These are phyloP conservation scores for Poeciliopsis presidionis DNA, from an alignment of 2,797 vertebrate species.

Conservation along the genomic window DNA sequence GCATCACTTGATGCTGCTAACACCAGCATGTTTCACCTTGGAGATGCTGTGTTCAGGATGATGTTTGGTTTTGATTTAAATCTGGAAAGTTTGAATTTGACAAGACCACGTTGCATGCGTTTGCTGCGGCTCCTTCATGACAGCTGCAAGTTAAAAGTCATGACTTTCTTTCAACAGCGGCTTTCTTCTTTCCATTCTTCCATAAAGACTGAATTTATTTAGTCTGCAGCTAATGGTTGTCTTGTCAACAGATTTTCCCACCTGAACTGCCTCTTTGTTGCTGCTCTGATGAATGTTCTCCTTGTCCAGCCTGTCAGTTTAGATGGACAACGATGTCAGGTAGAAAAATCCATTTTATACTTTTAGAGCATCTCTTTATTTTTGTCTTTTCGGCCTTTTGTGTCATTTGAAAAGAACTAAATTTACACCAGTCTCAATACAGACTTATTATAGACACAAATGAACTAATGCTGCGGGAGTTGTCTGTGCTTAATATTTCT, in stretches of 20 bases:
- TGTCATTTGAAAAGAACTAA: not conserved
- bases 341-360: not conserved
- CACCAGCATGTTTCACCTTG: not conserved
- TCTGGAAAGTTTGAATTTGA: not conserved
- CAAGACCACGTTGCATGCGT: not conserved
- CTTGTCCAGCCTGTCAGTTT: not conserved
- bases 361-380: not conserved
- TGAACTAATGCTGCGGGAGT: not conserved
- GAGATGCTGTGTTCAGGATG: not conserved
- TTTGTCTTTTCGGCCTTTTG: not conserved
- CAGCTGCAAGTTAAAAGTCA: not conserved
- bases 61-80: not conserved
- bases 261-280: not conserved
- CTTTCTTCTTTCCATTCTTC: not conserved
- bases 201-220: not conserved
- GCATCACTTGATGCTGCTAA: not conserved
- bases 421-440: not conserved
- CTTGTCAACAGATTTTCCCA: not conserved
- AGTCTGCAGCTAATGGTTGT: not conserved
- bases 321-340: not conserved
- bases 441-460: not conserved
- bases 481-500: conserved; percentile 5
- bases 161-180: not conserved
- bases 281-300: not conserved
- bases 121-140: not conserved